These are phyloP conservation scores for Chlamydotis undulata DNA, from an alignment of 2,113 vertebrate species.

Conservation along the genomic window DNA sequence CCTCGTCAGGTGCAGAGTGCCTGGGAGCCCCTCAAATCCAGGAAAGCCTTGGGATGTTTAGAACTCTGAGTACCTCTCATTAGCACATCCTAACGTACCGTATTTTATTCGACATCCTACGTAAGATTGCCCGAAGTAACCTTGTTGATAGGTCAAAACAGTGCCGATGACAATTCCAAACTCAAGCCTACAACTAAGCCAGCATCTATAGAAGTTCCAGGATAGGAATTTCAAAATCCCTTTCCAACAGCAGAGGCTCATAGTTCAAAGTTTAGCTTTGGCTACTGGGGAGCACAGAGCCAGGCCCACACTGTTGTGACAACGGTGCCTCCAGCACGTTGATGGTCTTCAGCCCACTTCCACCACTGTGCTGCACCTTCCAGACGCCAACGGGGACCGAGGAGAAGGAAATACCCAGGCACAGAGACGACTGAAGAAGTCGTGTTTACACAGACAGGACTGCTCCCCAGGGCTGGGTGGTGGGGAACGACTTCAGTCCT, in stretches of 20 bases:
- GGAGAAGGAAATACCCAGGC: background rate
- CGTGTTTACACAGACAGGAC: background rate
- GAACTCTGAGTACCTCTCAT: background rate
- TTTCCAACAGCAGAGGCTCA: background rate
- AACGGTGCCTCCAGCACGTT: accelerated
- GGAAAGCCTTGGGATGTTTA: background rate
- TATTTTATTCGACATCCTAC: background rate
- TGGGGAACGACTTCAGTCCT: background rate
- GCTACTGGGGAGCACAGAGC: background rate
- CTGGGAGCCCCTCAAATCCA: background rate
- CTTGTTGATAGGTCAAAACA: background rate
- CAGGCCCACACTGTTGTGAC: accelerated
- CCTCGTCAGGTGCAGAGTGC: background rate
- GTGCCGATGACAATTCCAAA: background rate
- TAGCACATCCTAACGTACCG: accelerated
- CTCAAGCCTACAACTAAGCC: background rate
- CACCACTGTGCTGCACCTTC: accelerated
- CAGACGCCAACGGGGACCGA: accelerated
- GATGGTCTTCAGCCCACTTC: background rate
- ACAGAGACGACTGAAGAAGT: background rate
- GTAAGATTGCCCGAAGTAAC: background rate
- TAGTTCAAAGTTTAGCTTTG: background rate
- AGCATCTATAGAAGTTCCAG: accelerated
- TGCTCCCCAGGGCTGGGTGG: background rate
- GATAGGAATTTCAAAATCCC: background rate